phyloP scores from a whole-genome alignment of 1,140 invertebrate genomes.

The Drosophila watanabei region DNA sequence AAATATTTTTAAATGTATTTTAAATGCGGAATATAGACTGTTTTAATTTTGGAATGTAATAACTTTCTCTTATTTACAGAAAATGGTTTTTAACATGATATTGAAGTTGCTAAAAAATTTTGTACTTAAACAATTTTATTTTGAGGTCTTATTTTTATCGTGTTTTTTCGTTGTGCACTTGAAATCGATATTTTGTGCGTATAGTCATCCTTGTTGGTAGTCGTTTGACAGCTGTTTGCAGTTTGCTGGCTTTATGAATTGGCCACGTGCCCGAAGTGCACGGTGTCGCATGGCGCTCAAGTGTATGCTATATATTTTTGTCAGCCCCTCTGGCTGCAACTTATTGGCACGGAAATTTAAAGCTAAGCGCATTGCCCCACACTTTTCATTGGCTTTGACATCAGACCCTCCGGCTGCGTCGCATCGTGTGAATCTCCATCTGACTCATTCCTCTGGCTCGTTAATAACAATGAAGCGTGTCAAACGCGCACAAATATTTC shows the following conservation, averaged over 20 bases:
- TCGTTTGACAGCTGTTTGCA: conserved; percentile 19
- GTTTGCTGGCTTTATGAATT: conserved; percentile 44
- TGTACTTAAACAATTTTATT: no score
- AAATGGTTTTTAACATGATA: background rate
- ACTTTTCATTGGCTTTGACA: conserved; percentile 29
- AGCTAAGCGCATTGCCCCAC: conserved; percentile 22
- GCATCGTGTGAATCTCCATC: background rate
- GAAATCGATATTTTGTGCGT: conserved; percentile 13
- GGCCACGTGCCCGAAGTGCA: conserved; percentile 14
- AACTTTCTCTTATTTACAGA: background rate
- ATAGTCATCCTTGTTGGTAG: conserved; percentile 11
- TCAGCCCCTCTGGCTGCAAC: background rate
- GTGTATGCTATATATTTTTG: conserved; percentile 53
- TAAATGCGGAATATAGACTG: background rate
- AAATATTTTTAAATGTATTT: background rate
- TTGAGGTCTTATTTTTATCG: background rate
- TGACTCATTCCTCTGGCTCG: conserved; percentile 17
- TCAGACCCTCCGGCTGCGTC: conserved; percentile 17
- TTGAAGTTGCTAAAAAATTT: background rate
- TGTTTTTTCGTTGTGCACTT: background rate
- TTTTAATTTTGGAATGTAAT: background rate
- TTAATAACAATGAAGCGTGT: conserved; percentile 69
- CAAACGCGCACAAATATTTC: conserved; percentile 58
- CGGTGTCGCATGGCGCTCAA: conserved; percentile 41
- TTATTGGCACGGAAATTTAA: conserved; percentile 42